Evolutionary conservation across 2,797 vertebrate species (phyloP).

Genomic region (Rhincodon typus): DNA sequence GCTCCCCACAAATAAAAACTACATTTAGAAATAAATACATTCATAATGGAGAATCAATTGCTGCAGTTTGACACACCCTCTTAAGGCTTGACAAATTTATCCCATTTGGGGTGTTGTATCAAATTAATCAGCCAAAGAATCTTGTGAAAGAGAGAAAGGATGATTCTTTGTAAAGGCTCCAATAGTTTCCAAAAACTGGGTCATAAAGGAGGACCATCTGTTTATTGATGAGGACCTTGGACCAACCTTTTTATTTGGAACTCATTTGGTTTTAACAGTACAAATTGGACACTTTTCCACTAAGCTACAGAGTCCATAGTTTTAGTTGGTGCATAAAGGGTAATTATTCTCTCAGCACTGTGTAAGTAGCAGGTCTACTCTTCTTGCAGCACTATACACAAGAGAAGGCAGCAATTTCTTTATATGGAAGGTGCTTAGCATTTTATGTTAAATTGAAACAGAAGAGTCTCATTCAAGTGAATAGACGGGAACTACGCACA

Average conservation of each 20-base stretch:
- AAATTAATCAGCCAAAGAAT: not conserved
- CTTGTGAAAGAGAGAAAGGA: not conserved
- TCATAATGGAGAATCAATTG: not conserved
- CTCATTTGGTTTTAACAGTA: not conserved
- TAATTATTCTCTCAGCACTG: slow-evolving; percentile 15
- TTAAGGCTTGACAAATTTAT: not conserved
- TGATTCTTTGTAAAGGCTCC: not conserved
- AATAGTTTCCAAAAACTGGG: not conserved
- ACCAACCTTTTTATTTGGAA: not conserved
- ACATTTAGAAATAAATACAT: not conserved
- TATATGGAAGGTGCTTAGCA: slow-evolving; percentile 1
- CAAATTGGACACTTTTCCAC: not conserved
- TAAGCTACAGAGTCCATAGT: not conserved
- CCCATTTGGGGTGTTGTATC: not conserved
- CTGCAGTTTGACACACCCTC: not conserved
- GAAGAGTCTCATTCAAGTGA: not conserved
- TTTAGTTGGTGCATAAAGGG: not conserved
- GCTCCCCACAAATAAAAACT: not conserved
- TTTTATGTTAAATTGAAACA: not conserved
- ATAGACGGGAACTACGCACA: not conserved
- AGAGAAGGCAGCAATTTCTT: not conserved
- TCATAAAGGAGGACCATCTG: not conserved
- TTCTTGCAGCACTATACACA: not conserved
- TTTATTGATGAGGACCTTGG: not conserved
- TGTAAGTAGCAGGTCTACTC: not conserved